Percentiles rank a stretch among this genome's conserved stretches.
These are phyloP conservation scores for Anthophora plumipes DNA, from an alignment of 2,888 invertebrate species.

Conservation along the genomic window DNA sequence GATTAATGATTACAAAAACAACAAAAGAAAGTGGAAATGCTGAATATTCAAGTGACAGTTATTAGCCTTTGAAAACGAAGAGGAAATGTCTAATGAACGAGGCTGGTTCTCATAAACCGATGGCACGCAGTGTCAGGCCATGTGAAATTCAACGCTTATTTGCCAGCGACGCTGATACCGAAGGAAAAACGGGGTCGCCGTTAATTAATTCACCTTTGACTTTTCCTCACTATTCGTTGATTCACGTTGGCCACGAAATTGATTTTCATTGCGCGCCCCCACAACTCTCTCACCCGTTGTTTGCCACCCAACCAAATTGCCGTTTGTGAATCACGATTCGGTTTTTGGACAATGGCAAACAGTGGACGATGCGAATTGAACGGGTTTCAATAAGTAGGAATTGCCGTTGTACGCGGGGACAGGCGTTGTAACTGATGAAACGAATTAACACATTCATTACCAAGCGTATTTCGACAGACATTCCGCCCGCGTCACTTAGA, in stretches of 20 bases:
- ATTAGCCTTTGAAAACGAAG: conserved; percentile 1
- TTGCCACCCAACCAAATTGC: conserved; percentile 28
- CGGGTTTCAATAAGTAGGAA: conserved; percentile 9
- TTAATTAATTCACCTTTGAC: conserved; percentile 70
- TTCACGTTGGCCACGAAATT: conserved; percentile 42
- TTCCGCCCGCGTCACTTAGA: too few species aligned
- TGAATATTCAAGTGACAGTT: background rate
- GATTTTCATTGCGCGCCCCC: conserved; percentile 55
- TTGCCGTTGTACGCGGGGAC: background rate
- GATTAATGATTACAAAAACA: too few species aligned
- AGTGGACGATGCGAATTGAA: conserved; percentile 3
- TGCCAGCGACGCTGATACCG: conserved; percentile 25
- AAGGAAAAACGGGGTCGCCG: conserved; percentile 57
- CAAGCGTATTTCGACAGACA: too few species aligned
- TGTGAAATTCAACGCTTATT: conserved; percentile 44
- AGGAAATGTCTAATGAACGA: conserved; percentile 21
- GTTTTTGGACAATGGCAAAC: background rate
- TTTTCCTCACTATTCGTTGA: conserved; percentile 55
- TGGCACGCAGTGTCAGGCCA: conserved; percentile 17
- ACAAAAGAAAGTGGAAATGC: background rate
- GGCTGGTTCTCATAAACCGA: conserved; percentile 23
- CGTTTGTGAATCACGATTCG: conserved; percentile 22
- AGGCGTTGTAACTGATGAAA: background rate
- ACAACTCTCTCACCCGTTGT: conserved; percentile 26
- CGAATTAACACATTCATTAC: too few species aligned